Conservation (phyloP, 2,113 vertebrate species). For the Orientallactaga bullata region DNA sequence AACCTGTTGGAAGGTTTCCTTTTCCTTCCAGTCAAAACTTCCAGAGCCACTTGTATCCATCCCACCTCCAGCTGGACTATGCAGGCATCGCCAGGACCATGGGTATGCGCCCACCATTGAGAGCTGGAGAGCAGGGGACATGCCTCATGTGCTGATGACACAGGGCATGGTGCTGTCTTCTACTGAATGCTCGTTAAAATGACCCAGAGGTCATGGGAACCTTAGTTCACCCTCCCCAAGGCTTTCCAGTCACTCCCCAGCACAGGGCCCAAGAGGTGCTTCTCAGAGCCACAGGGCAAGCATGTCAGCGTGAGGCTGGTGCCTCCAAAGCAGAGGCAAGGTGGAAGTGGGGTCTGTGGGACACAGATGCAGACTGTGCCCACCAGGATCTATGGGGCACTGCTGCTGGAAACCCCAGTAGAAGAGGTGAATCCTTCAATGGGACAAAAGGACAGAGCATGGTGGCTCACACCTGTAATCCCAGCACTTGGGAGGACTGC, state of each 20-base stretch:
- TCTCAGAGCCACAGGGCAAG: background rate
- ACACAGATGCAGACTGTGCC: background rate
- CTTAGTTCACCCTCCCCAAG: too few relatives aligned
- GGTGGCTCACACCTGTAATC: background rate
- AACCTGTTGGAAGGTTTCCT: too few relatives aligned
- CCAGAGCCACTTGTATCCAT: too few relatives aligned
- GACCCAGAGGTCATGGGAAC: background rate
- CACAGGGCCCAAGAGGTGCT: background rate
- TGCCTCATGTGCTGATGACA: fast-evolving
- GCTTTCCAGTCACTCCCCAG: fast-evolving
- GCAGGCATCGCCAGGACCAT: background rate
- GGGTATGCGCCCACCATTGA: fast-evolving
- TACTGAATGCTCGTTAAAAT: fast-evolving
- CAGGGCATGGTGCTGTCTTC: fast-evolving
- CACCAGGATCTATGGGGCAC: background rate
- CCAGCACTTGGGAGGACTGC: background rate
- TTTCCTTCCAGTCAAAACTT: fast-evolving
- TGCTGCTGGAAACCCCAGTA: background rate
- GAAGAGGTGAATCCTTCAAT: background rate
- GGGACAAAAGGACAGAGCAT: background rate
- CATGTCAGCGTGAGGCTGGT: background rate
- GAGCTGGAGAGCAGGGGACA: fast-evolving
- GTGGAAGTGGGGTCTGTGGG: background rate
- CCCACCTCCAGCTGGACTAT: background rate
- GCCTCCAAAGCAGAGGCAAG: background rate